A percentile compares a stretch with the other conserved stretches of the same genome.
Conservation (phyloP, 1,140 invertebrate species). For the Oreohelix idahoensis region DNA sequence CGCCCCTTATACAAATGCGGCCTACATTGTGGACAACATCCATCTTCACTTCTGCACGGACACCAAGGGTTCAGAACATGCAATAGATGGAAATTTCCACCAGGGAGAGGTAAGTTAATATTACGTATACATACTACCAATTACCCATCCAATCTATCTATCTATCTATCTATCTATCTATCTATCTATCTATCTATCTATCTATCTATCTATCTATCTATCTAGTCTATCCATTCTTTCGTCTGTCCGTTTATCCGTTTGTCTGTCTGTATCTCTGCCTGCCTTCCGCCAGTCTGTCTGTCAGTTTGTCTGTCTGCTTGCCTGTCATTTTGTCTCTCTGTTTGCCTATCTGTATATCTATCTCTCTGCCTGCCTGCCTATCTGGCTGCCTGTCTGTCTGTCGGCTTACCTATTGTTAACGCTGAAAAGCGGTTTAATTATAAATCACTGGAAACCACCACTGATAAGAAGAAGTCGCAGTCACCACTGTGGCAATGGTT, state of each 20-base stretch:
- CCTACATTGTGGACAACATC: background rate
- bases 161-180: slow-evolving; percentile 5
- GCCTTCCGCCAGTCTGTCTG: too few species aligned
- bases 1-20: background rate
- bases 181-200: background rate
- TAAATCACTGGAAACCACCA: too few species aligned
- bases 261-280: background rate
- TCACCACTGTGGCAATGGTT: too few species aligned
- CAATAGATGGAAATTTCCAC: background rate
- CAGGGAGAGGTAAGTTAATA: background rate
- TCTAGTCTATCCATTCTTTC: background rate
- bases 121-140: too few species aligned
- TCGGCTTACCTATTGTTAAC: too few species aligned
- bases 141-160: background rate
- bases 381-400: too few species aligned
- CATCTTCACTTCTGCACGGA: background rate
- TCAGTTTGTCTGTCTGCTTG: too few species aligned
- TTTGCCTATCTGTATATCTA: too few species aligned
- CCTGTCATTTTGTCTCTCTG: too few species aligned
- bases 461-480: too few species aligned
- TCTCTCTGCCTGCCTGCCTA: too few species aligned
- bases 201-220: background rate
- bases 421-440: too few species aligned
- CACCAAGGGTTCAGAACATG: background rate
- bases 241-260: background rate